These are phyloP conservation scores for Penaeus indicus DNA, from an alignment of 1,140 invertebrate genomes.

Conservation along the genomic window DNA sequence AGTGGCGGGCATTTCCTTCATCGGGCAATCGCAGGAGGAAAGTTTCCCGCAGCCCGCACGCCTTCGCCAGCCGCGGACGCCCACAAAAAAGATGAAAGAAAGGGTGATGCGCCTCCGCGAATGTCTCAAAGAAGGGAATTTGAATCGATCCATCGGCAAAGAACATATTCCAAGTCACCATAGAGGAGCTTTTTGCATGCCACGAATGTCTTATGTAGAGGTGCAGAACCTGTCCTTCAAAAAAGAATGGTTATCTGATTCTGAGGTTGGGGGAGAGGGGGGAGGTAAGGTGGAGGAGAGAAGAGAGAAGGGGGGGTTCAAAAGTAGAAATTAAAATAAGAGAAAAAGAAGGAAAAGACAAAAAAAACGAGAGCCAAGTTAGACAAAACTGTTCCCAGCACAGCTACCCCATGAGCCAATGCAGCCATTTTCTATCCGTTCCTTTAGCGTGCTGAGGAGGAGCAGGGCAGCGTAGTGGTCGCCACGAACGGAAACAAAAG, in stretches of 20 bases:
- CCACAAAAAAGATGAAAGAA: constrained; percentile 59
- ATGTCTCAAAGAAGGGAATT: constrained; percentile 64
- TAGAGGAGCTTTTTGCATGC: constrained; percentile 42
- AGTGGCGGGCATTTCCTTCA: too few relatives aligned
- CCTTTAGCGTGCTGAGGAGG: constrained; percentile 26
- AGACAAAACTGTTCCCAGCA: not conserved
- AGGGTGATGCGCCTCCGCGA: constrained; percentile 57
- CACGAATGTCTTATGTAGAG: constrained; percentile 10
- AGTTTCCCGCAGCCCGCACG: not conserved
- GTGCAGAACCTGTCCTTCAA: not conserved
- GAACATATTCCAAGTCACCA: constrained; percentile 61
- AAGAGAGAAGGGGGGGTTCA: not conserved
- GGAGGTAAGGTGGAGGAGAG: not conserved
- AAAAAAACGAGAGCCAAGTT: not conserved
- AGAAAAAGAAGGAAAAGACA: constrained; percentile 7
- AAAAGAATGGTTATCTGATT: constrained; percentile 27
- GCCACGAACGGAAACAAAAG: too few relatives aligned
- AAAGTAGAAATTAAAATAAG: constrained; percentile 34
- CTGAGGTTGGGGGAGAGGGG: constrained; percentile 3
- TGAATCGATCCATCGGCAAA: constrained; percentile 61
- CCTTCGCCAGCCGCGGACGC: constrained; percentile 36
- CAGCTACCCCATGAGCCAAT: not conserved
- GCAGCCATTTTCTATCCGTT: constrained; percentile 59
- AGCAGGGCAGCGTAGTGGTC: constrained; percentile 29
- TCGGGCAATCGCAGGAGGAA: too few relatives aligned